Percentiles rank a stretch among this genome's conserved stretches.
Evolutionary conservation across 2,113 vertebrate species (phyloP).

Genomic region (Phoenicopterus ruber): DNA sequence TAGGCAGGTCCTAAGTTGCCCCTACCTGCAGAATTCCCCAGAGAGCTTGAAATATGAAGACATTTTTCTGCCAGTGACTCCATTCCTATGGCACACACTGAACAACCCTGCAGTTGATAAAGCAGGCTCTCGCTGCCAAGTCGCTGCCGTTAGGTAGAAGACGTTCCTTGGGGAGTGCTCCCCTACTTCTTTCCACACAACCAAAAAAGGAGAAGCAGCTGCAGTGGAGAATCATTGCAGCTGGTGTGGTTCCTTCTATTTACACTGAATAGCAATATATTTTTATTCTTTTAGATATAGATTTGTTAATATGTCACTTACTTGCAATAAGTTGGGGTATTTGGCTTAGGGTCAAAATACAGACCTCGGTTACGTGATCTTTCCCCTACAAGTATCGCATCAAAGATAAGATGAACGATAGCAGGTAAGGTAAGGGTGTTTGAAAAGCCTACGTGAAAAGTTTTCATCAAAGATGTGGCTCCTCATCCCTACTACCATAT

Average conservation of each 20-base stretch:
- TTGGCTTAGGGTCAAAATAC: background rate
- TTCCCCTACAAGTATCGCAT: background rate
- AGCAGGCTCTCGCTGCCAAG: background rate
- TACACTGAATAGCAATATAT: background rate
- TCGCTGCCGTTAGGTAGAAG: background rate
- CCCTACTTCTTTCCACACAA: background rate
- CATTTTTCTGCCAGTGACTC: background rate
- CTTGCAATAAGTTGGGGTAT: accelerated
- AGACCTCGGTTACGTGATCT: background rate
- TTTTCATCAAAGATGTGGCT: background rate
- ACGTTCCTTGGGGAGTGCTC: background rate
- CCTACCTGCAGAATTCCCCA: background rate
- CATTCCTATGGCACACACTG: background rate
- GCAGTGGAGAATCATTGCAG: background rate
- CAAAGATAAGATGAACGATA: background rate
- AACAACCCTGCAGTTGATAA: background rate
- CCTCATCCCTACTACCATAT: background rate
- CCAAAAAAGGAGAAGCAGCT: background rate
- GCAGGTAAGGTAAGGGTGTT: background rate
- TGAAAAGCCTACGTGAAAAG: background rate
- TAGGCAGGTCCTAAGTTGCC: background rate
- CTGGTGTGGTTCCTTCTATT: background rate
- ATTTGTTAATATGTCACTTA: background rate
- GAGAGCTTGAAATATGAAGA: background rate
- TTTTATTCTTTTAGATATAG: background rate